Evolutionary conservation across 1,140 invertebrate species (phyloP).

Genomic region (Phenacoccus solenopsis): DNA sequence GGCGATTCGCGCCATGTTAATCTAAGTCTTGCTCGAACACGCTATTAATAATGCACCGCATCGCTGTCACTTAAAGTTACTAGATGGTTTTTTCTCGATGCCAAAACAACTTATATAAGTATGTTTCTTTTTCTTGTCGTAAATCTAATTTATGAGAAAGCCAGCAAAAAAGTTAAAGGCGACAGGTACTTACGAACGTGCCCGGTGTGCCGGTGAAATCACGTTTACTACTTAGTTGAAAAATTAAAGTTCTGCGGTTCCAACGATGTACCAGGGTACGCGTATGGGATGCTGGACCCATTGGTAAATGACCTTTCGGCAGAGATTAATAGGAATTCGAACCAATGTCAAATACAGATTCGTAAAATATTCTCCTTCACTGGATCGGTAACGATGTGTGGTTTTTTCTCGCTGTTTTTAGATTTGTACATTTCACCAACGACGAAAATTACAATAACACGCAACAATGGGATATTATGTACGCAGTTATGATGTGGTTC

Average conservation of each 20-base stretch:
- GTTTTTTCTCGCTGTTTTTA: neutral
- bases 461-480: neutral
- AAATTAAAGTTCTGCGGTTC: neutral
- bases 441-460: neutral
- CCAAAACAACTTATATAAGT: too few relatives aligned
- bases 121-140: neutral
- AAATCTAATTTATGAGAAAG: neutral
- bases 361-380: neutral
- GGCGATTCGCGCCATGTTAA: too few relatives aligned
- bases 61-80: too few relatives aligned
- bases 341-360: neutral
- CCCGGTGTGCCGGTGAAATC: neutral
- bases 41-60: too few relatives aligned
- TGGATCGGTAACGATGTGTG: neutral
- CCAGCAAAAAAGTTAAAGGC: neutral
- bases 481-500: constrained; percentile 3
- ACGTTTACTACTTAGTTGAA: neutral
- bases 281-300: neutral
- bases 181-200: neutral
- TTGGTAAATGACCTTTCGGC: neutral
- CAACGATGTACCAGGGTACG: neutral
- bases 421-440: neutral
- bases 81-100: too few relatives aligned
- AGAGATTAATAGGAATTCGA: neutral
- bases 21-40: too few relatives aligned